Base-by-base conservation (phyloP, 2,797 vertebrate genomes). In the Halcyon badia region DNA sequence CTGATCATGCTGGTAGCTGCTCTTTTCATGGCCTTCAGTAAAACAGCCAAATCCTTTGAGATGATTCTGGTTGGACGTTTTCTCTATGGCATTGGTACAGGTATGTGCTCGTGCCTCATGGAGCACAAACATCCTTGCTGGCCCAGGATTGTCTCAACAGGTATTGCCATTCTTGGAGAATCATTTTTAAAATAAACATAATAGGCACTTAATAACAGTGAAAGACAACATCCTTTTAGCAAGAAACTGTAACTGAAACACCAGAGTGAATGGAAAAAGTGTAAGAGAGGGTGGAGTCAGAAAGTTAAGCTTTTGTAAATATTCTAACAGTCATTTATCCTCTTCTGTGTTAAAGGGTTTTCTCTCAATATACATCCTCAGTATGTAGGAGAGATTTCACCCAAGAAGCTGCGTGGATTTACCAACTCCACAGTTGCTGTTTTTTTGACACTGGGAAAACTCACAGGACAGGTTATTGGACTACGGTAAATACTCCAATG, bases 371-470 rank as follows among this genome's bases (percentile, higher is more conserved):
- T 99, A 66, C 99, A 99, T 81, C 99, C 99, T 71, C 99, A 99
- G 98, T 99, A 99, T 93, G 98, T 99, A 93, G 99, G 99, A 94
- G 99, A 99, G 97, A 99, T 99, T 69, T 99, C 99, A 48, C 99
- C 99, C 26, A 99, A 98, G 98, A 99, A 99, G 93, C 90, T 99
- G 41, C 98, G 99, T 87, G 99, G 99, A 25, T 98, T 99, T 3
- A 93, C 98, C 79, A 98, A 99, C 25, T 81, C 99, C 95, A 99
- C 99, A 12, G 99, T 98, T 17, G 97, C 99, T 57, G 97, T 99
- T 89, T 99, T 99, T 91, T 98, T 99, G 21, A 98, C 99, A 11
- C 98, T 99, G 65, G 99, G 99, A 26, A 98, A 99, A 5, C 96
- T 99, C 62, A 89, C 98, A 65, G 99, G 99, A 92, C 99, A 99